Evolutionary conservation across 1,140 invertebrate genomes (phyloP).

Genomic region (Drosophila repleta): DNA sequence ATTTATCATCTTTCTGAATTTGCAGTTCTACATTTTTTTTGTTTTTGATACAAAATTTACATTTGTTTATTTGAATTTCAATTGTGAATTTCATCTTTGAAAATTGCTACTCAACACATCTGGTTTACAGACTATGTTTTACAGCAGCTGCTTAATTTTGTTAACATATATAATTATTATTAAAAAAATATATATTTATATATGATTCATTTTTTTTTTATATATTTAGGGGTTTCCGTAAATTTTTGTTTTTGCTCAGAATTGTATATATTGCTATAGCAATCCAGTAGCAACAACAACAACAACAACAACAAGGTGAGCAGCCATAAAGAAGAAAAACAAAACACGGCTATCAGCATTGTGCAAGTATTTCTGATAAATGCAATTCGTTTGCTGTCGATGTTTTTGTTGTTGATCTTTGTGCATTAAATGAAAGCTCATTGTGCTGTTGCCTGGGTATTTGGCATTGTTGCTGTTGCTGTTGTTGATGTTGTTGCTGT

Average conservation of each 20-base stretch:
- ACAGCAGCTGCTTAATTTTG: conserved; percentile 51
- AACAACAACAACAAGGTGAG: conserved; percentile 37
- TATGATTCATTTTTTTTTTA: conserved; percentile 52
- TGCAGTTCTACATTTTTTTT: conserved; percentile 23
- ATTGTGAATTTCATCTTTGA: conserved; percentile 41
- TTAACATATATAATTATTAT: conserved; percentile 65
- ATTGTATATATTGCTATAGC: conserved; percentile 66
- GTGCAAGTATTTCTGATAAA: conserved; percentile 61
- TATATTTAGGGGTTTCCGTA: conserved; percentile 55
- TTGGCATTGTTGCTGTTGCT: conserved; percentile 29
- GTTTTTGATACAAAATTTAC: conserved; percentile 61
- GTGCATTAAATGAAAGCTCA: conserved; percentile 21
- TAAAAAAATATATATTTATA: conserved; percentile 68
- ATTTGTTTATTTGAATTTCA: conserved; percentile 48
- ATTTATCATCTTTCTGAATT: conserved; percentile 26
- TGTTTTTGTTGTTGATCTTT: conserved; percentile 42
- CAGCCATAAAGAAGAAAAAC: conserved; percentile 38
- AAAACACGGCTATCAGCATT: conserved; percentile 53
- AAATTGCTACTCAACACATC: conserved; percentile 32
- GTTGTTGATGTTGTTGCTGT: conserved; percentile 24
- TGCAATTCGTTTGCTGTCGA: conserved; percentile 59
- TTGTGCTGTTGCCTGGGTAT: conserved; percentile 64
- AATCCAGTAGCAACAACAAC: conserved; percentile 42
- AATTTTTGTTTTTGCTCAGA: conserved; percentile 57
- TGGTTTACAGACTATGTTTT: conserved; percentile 39